Conservation (phyloP, 2,888 invertebrate genomes). For the Campaea margaritaria region DNA sequence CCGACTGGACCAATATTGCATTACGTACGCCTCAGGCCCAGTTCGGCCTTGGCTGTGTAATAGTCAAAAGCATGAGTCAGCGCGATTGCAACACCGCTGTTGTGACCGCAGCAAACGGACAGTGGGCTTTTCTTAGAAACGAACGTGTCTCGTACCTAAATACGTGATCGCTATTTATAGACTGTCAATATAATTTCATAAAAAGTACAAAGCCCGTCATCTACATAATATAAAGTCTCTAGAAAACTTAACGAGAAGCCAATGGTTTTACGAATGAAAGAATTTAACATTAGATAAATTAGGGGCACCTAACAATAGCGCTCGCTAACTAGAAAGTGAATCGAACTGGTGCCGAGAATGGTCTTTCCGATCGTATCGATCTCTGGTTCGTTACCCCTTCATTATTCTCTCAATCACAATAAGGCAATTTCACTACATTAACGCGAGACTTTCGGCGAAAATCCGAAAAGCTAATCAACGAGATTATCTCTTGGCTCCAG, state of each 20-base stretch:
- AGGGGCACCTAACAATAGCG: slow-evolving; percentile 73
- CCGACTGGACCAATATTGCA: slow-evolving; percentile 61
- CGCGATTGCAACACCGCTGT: slow-evolving; percentile 55
- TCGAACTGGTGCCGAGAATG: slow-evolving; percentile 69
- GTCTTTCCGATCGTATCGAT: slow-evolving; percentile 76
- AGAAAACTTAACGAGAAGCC: slow-evolving; percentile 42
- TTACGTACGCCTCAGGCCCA: slow-evolving; percentile 53
- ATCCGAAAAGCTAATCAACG: slow-evolving; percentile 42
- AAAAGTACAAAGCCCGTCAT: slow-evolving; percentile 26
- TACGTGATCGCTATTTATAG: slow-evolving; percentile 36
- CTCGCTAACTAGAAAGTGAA: slow-evolving; percentile 78
- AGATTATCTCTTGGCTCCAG: slow-evolving; percentile 39
- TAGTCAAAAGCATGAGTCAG: slow-evolving; percentile 72
- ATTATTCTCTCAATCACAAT: slow-evolving; percentile 76
- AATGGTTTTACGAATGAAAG: slow-evolving; percentile 57
- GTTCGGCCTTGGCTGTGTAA: slow-evolving; percentile 66
- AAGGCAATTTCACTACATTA: slow-evolving; percentile 58
- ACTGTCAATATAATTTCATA: slow-evolving; percentile 27
- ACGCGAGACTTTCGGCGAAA: slow-evolving; percentile 42
- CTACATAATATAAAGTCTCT: slow-evolving; percentile 22
- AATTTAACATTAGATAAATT: slow-evolving; percentile 76
- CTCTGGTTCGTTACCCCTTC: slow-evolving; percentile 71
- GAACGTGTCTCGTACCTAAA: slow-evolving; percentile 50
- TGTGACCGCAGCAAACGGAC: slow-evolving; percentile 45
- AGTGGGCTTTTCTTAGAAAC: slow-evolving; percentile 49